Base-by-base conservation (phyloP, 2,797 vertebrate species). In the Molossus molossus region DNA sequence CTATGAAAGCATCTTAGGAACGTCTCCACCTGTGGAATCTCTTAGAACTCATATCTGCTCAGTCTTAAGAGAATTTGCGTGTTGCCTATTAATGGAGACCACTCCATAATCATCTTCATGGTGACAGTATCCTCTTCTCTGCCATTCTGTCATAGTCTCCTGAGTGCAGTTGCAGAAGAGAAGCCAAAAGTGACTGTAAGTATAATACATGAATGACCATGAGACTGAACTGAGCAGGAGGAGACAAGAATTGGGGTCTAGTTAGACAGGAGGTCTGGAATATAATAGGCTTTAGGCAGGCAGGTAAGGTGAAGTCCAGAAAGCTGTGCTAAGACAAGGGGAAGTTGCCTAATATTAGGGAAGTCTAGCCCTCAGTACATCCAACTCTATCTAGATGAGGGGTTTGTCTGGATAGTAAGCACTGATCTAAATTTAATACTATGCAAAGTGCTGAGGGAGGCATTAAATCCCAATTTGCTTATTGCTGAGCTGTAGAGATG, bases 341-440 rank as follows among this genome's bases (percentile, higher is more conserved):
- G 37, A 75, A 72, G 58, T 82, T 64, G 77, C 9, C 62, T 79
- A n/a, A 18, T 15, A 1, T 70, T 25, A 67, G 14, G 11, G 57
- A 80, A 69, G 58, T 13, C 77, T 29, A 27, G 10, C 15, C 13
- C 27, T 89, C 18, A 62, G 4, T 80, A 80, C 10, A 65, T 65
- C 20, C 50, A 91, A 27, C 17, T 77, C 45, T 65, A 84, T 69
- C 33, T 50, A 90, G 15, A 3, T 79, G 55, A 58, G 15, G 27
- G 40, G 3, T 91, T 86, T 83, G 55, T 14, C n/a, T 67, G 40
- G 12, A 50, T 60, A 20, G 20, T 75, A 12, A 93, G 15, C 13
- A 81, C 53, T 62, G 40, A 81, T 55, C 92, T 53, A 85, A 83
- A 29, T 77, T 88, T 86, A 91, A 60, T 33, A 65, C 37, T 48